phyloP scores from a whole-genome alignment of 2,888 invertebrate genomes.

The Trilocha varians region DNA sequence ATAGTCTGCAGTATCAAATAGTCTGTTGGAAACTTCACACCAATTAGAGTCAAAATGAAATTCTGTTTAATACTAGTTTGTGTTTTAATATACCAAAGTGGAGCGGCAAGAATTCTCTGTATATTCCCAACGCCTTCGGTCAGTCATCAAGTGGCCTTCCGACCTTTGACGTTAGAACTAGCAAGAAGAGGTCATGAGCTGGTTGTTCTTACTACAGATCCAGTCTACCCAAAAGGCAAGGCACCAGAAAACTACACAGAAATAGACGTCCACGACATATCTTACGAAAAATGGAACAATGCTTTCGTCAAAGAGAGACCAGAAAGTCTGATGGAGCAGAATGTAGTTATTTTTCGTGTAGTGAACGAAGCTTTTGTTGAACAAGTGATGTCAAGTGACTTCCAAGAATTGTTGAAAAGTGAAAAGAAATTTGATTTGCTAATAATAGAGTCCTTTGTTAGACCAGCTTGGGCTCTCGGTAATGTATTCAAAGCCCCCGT shows the following conservation, averaged over 20 bases:
- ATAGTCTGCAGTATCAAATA: no score
- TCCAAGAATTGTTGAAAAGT: slow-evolving; percentile 18
- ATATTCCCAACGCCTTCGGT: slow-evolving; percentile 36
- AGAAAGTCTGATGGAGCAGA: slow-evolving; percentile 12
- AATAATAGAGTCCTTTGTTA: slow-evolving; percentile 22
- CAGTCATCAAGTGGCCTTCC: slow-evolving; percentile 41
- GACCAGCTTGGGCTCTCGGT: slow-evolving; percentile 17
- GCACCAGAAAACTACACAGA: slow-evolving; percentile 36
- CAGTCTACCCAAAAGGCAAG: slow-evolving; percentile 23
- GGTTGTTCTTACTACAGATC: slow-evolving; percentile 35
- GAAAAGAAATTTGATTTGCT: slow-evolving; percentile 27
- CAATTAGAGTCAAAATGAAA: neutral
- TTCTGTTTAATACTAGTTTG: neutral
- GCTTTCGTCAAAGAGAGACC: slow-evolving; percentile 8
- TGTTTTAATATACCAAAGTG: neutral
- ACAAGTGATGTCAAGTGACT: slow-evolving; percentile 18
- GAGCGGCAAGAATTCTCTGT: slow-evolving; percentile 33
- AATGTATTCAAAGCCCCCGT: slow-evolving; percentile 27
- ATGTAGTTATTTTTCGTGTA: slow-evolving; percentile 9
- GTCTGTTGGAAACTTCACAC: no score
- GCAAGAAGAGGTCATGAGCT: slow-evolving; percentile 42
- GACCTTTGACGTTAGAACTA: slow-evolving; percentile 33
- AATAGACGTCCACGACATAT: slow-evolving; percentile 35
- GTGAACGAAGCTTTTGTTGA: slow-evolving; percentile 11
- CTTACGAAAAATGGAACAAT: slow-evolving; percentile 18